Conservation (phyloP, 2,113 vertebrate species). For the Ondatra zibethicus region DNA sequence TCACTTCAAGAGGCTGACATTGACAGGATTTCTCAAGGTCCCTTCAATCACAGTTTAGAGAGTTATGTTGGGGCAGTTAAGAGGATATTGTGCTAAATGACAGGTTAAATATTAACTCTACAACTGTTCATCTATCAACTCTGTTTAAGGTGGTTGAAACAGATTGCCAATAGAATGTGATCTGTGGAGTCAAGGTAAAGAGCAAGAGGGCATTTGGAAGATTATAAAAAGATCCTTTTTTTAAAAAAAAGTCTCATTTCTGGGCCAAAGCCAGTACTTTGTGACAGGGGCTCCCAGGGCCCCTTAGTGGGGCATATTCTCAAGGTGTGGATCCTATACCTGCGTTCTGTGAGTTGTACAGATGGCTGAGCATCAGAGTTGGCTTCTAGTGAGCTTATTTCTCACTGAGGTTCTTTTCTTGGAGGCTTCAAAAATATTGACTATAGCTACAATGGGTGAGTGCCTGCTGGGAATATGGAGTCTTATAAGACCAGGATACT, state of each 20-base stretch:
- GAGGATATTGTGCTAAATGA: background rate
- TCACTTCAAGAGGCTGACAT: background rate
- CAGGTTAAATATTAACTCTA: background rate
- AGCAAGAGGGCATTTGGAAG: background rate
- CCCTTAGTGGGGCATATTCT: background rate
- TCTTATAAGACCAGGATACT: background rate
- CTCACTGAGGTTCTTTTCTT: background rate
- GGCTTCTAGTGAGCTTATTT: background rate
- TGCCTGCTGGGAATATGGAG: background rate
- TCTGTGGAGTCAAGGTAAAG: background rate
- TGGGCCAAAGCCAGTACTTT: background rate
- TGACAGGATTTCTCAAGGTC: background rate
- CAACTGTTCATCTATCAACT: fast-evolving
- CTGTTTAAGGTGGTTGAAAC: background rate
- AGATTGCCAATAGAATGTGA: no score
- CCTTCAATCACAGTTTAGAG: background rate
- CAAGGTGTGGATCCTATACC: background rate
- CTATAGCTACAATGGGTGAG: background rate
- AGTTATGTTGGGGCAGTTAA: background rate
- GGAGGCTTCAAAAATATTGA: constrained; percentile 32
- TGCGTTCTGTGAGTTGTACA: fast-evolving
- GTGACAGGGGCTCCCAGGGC: background rate
- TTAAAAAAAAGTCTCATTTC: no score
- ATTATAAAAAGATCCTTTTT: no score
- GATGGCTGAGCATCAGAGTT: background rate